Base-by-base conservation (phyloP, 2,797 vertebrate species). In the Vultur gryphus region DNA sequence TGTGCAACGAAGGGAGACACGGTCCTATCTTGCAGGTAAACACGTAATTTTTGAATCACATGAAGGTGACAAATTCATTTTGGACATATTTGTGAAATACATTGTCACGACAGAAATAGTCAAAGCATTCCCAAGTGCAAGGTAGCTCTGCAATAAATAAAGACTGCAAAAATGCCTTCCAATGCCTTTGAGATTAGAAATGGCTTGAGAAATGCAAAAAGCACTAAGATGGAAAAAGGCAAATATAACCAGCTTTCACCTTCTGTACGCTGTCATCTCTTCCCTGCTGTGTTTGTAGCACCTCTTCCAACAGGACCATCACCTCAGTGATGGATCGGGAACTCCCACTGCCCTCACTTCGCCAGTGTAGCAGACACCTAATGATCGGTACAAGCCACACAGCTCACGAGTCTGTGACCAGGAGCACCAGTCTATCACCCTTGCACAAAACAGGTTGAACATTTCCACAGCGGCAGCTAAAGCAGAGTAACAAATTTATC, bases 361-460 rank as follows among this genome's bases (percentile, higher is more conserved):
- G 3, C 25, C 43, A 13, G 13, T 1, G 7, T 0, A 37, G 24
- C 70, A 52, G 58, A 52, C 21, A 62, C 20, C 43, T 43, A n/a
- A 3, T 1, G 51, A 51, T 10, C 5, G 5, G 44, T 19, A 69
- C 39, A 16, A 87, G n/a, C 44, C n/a, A 20, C 12, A 16, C 0
- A 52, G 43, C 18, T 31, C 64, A 24, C 0, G 0, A 72, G 54
- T 70, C 64, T 0, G 1, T 35, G 59, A 23, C 21, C 54, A 31
- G 3, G 25, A 35, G 4, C 70, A 39, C 31, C 49, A 25, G 54
- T 3, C 58, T n/a, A 9, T 28, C 64, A 61, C 54, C 66, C 51
- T 26, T 31, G n/a, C 29, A 70, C 76, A 31, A n/a, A 65, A 25
- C 14, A 52, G 31, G n/a, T 5, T 48, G 77, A 75, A 61, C 37